Evolutionary conservation across 2,113 vertebrate species (phyloP).

Genomic region (Thunnus maccoyii): DNA sequence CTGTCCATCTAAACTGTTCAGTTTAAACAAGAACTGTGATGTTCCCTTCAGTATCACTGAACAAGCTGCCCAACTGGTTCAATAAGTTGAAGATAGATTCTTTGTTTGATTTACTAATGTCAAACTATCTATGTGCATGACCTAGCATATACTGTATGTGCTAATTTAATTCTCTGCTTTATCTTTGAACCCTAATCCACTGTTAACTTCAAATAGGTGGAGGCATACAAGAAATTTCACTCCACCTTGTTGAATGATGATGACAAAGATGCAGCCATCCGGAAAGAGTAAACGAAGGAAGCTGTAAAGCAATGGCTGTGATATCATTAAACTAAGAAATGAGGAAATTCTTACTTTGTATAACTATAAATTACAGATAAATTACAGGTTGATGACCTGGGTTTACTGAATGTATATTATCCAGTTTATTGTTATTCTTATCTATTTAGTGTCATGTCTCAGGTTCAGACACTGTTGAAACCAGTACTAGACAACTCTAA

Average conservation of each 20-base stretch:
- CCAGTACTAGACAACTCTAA: conserved; percentile 1
- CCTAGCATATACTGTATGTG: too few relatives aligned
- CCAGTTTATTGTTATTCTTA: not conserved
- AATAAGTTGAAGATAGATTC: not conserved
- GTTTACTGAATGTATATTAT: not conserved
- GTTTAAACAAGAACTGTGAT: conserved; percentile 19
- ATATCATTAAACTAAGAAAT: not conserved
- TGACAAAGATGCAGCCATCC: not conserved
- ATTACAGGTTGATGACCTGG: not conserved
- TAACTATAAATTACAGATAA: conserved; percentile 7
- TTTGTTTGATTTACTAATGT: conserved; percentile 8
- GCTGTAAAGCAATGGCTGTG: not conserved
- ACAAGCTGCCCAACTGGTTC: not conserved
- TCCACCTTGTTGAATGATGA: not conserved
- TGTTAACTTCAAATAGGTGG: conserved; percentile 6
- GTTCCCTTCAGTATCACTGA: conserved; percentile 8
- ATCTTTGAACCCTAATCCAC: not conserved
- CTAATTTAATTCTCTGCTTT: conserved; percentile 19
- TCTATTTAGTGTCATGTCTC: conserved; percentile 9
- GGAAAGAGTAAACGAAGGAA: not conserved
- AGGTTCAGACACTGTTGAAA: not conserved
- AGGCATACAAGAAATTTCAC: not conserved
- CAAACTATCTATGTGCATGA: not conserved
- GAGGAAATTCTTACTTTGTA: not conserved
- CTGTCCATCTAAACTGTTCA: not conserved